Evolutionary conservation across 2,113 vertebrate genomes (phyloP).

Genomic region (Stigmatopora nigra): DNA sequence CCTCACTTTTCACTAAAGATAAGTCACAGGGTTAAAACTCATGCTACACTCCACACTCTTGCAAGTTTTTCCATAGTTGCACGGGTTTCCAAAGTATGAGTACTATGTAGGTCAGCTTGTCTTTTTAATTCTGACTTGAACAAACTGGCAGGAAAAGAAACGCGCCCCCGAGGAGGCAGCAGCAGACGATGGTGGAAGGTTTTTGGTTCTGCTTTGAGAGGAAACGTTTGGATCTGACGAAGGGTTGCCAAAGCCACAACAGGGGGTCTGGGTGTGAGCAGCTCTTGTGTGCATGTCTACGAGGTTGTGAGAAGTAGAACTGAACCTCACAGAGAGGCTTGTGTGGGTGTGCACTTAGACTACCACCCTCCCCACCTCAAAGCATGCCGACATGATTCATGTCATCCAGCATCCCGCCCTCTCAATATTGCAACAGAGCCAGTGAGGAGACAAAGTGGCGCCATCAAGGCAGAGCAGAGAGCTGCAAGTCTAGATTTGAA

Average conservation of each 20-base stretch:
- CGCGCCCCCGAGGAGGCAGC: conserved; percentile 50
- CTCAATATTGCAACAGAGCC: conserved; percentile 20
- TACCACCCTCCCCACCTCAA: conserved; percentile 33
- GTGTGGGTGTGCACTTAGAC: conserved; percentile 19
- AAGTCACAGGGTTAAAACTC: conserved; percentile 9
- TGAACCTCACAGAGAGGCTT: conserved; percentile 27
- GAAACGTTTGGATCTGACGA: conserved; percentile 61
- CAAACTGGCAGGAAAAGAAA: conserved; percentile 63
- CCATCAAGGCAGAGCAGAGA: conserved; percentile 49
- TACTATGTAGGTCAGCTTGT: conserved; percentile 65
- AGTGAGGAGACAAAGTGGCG: conserved; percentile 44
- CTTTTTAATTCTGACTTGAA: conserved; percentile 61
- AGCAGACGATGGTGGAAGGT: conserved; percentile 51
- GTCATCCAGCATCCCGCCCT: conserved; percentile 49
- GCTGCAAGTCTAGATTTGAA: conserved; percentile 28
- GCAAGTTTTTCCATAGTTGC: conserved; percentile 42
- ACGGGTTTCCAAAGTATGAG: conserved; percentile 37
- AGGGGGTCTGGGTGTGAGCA: conserved; percentile 47
- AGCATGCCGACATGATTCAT: conserved; percentile 52
- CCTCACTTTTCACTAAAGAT: conserved; percentile 24
- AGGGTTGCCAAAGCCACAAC: conserved; percentile 60
- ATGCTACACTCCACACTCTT: conserved; percentile 42
- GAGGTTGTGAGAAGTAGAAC: conserved; percentile 28
- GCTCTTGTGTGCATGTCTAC: conserved; percentile 1
- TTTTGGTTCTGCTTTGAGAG: conserved; percentile 64